These are phyloP conservation scores for Silurus glanis DNA, from an alignment of 2,113 vertebrate species.

Conservation along the genomic window DNA sequence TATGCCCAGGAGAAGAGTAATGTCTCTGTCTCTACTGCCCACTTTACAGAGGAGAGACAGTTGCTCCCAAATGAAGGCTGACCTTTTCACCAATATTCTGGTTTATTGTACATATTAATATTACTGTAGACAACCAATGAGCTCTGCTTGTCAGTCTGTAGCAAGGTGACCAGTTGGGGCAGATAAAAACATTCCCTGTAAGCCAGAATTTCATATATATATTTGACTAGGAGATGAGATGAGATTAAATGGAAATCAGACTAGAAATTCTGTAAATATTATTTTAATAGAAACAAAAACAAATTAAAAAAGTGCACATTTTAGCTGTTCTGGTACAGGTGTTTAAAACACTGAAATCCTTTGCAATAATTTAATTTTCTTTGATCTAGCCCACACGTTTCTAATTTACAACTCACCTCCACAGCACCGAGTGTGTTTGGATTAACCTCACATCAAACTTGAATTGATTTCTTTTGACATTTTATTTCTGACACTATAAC, in stretches of 20 bases:
- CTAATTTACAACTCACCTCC: not conserved
- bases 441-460: not conserved
- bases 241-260: no score
- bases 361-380: not conserved
- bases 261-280: not conserved
- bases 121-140: constrained; percentile 68
- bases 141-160: constrained; percentile 66
- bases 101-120: constrained; percentile 62
- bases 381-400: not conserved
- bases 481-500: not conserved
- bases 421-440: not conserved
- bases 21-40: constrained; percentile 47
- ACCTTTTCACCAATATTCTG: constrained; percentile 64
- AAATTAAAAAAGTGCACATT: not conserved
- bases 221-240: no score
- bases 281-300: not conserved
- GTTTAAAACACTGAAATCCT: not conserved
- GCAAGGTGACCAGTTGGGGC: constrained; percentile 59
- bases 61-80: constrained; percentile 67
- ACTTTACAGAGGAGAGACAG: constrained; percentile 40
- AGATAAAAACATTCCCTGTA: constrained; percentile 50
- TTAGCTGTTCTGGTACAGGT: not conserved
- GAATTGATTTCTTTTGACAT: not conserved
- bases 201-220: not conserved
- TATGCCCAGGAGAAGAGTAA: constrained; percentile 45